These are phyloP conservation scores for Chrysoperla carnea DNA, from an alignment of 1,140 invertebrate genomes.

Conservation along the genomic window DNA sequence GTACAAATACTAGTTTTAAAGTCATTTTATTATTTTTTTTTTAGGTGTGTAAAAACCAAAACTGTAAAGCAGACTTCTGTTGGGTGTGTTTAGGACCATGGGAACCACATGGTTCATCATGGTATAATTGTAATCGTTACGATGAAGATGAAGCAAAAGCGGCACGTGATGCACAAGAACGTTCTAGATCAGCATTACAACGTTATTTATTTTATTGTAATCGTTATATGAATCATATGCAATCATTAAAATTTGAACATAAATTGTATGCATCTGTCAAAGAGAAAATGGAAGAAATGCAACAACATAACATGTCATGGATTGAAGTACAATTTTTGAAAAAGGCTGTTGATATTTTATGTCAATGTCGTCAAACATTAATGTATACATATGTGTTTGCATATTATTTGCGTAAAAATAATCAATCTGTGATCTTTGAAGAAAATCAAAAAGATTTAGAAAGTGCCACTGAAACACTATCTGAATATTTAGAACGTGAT, in stretches of 20 bases:
- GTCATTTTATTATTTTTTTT: no score
- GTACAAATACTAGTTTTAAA: no score
- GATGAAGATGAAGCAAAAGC: slow-evolving; percentile 94
- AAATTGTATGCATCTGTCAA: slow-evolving; percentile 89
- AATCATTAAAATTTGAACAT: slow-evolving; percentile 94
- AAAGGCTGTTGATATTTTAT: slow-evolving; percentile 94
- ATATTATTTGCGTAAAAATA: slow-evolving; percentile 94
- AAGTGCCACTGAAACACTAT: slow-evolving; percentile 88
- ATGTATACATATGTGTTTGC: slow-evolving; percentile 99
- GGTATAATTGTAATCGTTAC: slow-evolving; percentile 98
- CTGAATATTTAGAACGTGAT: slow-evolving; percentile 94
- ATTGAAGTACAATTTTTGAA: slow-evolving; percentile 98
- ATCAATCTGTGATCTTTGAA: slow-evolving; percentile 98
- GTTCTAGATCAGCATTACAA: slow-evolving; percentile 75
- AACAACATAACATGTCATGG: slow-evolving; percentile 99
- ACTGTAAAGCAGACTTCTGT: slow-evolving; percentile 96
- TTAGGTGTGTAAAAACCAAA: slow-evolving; percentile 85
- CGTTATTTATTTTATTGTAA: slow-evolving; percentile 98
- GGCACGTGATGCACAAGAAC: slow-evolving; percentile 89
- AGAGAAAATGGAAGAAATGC: slow-evolving; percentile 99
- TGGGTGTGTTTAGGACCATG: slow-evolving; percentile 98
- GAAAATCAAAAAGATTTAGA: slow-evolving; percentile 98
- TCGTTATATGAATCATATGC: slow-evolving; percentile 99
- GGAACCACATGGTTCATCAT: slow-evolving; percentile 96
- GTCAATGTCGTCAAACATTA: slow-evolving; percentile 90